phyloP scores from a whole-genome alignment of 2,888 invertebrate species.

The Hoplodrina ambigua region DNA sequence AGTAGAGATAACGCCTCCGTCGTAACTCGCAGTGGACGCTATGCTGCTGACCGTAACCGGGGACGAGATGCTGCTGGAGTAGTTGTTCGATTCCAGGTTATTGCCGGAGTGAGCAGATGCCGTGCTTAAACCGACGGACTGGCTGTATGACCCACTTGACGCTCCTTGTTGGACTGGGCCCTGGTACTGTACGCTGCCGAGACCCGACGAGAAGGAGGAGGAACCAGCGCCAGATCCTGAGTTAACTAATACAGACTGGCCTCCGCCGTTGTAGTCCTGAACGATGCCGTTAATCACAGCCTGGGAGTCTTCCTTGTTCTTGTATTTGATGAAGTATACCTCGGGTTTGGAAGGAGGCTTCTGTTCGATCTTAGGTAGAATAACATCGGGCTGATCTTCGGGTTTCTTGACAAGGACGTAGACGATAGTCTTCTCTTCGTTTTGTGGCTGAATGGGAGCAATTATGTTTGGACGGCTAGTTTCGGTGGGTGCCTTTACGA shows the following conservation, averaged over 20 bases:
- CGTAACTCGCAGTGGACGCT: conserved; percentile 64
- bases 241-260: conserved; percentile 57
- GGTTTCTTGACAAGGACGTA: conserved; percentile 95
- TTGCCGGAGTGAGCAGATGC: conserved; percentile 31
- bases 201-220: conserved; percentile 36
- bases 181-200: conserved; percentile 44
- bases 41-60: conserved; percentile 61
- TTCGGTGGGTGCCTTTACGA: conserved; percentile 94
- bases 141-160: conserved; percentile 26
- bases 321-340: conserved; percentile 95
- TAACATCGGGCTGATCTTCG: conserved; percentile 92
- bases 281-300: conserved; percentile 86
- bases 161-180: conserved; percentile 19
- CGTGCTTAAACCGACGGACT: conserved; percentile 27
- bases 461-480: conserved; percentile 92
- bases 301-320: conserved; percentile 91
- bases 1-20: conserved; percentile 74
- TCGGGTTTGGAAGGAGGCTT: conserved; percentile 94
- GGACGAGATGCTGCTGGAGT: conserved; percentile 51
- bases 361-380: conserved; percentile 92
- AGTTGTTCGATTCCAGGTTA: conserved; percentile 31
- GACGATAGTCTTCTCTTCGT: conserved; percentile 94
- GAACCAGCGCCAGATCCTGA: conserved; percentile 31
- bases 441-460: conserved; percentile 91
- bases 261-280: conserved; percentile 77